Base-by-base conservation (phyloP, 2,797 vertebrate species). In the Microhierax caerulescens region DNA sequence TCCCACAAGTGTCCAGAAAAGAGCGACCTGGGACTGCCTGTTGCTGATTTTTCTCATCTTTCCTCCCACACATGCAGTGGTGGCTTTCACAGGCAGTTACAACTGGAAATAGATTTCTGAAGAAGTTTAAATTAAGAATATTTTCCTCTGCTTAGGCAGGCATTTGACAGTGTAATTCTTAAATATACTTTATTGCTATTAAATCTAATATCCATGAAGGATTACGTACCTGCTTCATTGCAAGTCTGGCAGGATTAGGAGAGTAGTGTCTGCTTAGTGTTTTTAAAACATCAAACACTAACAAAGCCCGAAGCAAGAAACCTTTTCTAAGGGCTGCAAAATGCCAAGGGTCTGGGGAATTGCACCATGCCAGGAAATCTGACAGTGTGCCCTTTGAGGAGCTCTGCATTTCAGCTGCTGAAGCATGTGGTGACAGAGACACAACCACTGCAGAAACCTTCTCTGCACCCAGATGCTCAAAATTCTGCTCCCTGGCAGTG, bases 151-250 rank as follows among this genome's bases (percentile, higher is more conserved):
- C 85, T 93, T 85, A 84, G 50, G 91, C 50, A 95, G 77, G 61
- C 65, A 65, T 95, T 93, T 95, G 85, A 70, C 70, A 94, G 63
- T 20, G 30, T 76, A 94, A 92, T 93, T 93, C 93, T 92, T 91
- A 96, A 88, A 91, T 25, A 61, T 24, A 48, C 5, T 88, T 88
- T 73, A 90, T 84, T 88, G 50, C 90, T 85, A 86, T 93, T 90
- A 69, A 81, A 75, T 88, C 27, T 94, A 96, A 95, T 90, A 73
- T 74, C 76, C 27, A 0, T 88, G 95, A 93, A 95, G 88, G 94
- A 97, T 97, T 96, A 97, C 95, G 70, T 69, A 93, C 90, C 95
- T 95, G 80, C 88, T 94, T 76, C 88, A 63, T 82, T 93, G 88
- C 54, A 57, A 82, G 75, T 56, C 90, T 96, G 94, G 85, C 88